These are phyloP conservation scores for Paguma larvata DNA, from an alignment of 2,797 vertebrate species.

Conservation along the genomic window DNA sequence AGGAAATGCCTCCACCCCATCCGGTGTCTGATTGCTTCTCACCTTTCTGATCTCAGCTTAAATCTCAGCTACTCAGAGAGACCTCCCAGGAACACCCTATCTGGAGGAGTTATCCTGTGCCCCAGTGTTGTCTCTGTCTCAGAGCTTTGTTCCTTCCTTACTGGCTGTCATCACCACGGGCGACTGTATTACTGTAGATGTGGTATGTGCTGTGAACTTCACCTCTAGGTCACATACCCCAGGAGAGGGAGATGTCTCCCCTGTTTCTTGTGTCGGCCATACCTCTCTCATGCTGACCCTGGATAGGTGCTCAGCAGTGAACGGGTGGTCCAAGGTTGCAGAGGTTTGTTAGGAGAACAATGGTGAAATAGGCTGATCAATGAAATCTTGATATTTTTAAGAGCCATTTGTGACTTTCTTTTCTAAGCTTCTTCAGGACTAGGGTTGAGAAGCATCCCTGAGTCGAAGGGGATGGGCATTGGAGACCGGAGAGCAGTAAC, in stretches of 20 bases:
- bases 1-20: neutral
- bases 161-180: neutral
- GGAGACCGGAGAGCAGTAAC: neutral
- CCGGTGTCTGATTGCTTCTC: neutral
- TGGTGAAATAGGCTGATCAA: neutral
- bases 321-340: rapidly evolving
- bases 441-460: neutral
- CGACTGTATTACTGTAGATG: neutral
- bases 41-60: neutral
- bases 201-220: neutral
- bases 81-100: neutral
- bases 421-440: neutral
- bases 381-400: neutral
- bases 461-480: neutral
- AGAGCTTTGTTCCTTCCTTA: neutral
- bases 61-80: neutral
- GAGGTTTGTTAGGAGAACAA: neutral
- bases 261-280: neutral
- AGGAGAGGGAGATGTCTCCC: neutral
- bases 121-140: neutral
- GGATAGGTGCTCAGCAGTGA: neutral
- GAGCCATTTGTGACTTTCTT: neutral
- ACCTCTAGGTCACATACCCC: rapidly evolving
- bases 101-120: neutral
- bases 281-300: too few relatives aligned